Evolutionary conservation across 1,140 invertebrate genomes (phyloP), one percentile per base, ranked within the genome.

Genomic region (Saccostrea glomerata): DNA sequence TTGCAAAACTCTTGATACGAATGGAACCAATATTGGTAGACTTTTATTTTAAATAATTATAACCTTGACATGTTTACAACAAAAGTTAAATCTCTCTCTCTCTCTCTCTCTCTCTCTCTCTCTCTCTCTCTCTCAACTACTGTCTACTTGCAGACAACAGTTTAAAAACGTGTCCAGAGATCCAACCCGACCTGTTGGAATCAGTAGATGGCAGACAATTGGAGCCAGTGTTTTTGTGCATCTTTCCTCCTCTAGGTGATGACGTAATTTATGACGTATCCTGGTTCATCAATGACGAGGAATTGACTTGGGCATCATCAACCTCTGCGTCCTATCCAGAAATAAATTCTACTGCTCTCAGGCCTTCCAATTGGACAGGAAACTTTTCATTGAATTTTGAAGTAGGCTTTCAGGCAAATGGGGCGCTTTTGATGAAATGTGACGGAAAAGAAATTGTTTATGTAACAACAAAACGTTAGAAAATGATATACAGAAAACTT

Each of bases 201-300:
- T 63, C 58, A 63, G 5, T 20, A 63, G 58, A 63, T 17, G 58
- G 58, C 58, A 63, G 17, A 20, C 58, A 63, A 17, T 63, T 63
- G 58, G 58, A 63, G n/a, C 58, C 58, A 20, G 58, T 63, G 15
- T 63, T 63, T 63, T 7, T 63, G 58, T 63, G 58, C n/a, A 17
- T 63, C n/a, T 63, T 63, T 63, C 58, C 58, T 63, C 58, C 58
- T 6, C 6, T 63, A 63, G 17, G 20, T 6, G 58, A 63, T 63
- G 58, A 63, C 58, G 58, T 63, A 20, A 5, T 63, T 3, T 63
- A 63, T 63, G 58, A 63, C 15, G 58, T 63, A 63, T 63, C 58
- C 17, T 63, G 58, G 58, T 63, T 63, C n/a, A 63, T 63, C 58
- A 63, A 63, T 63, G 58, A 63, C 58, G 58, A 63, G 58, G 58